Conservation (phyloP, 2,113 vertebrate genomes). For the Boleophthalmus pectinirostris region DNA sequence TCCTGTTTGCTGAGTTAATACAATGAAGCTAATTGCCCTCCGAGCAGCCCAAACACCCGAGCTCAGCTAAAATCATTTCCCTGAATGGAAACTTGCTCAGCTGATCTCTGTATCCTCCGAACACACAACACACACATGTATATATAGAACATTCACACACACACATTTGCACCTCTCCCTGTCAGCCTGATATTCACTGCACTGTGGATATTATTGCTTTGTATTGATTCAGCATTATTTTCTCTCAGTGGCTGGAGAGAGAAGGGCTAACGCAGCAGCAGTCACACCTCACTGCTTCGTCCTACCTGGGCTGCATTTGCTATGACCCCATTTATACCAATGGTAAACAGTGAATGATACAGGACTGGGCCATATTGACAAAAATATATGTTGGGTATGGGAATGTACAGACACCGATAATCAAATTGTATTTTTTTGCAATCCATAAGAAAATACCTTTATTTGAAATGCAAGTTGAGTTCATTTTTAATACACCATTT, state of each 20-base stretch:
- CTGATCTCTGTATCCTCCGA: slow-evolving; percentile 33
- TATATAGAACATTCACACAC: background rate
- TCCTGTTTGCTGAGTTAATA: slow-evolving; percentile 77
- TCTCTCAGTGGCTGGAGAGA: slow-evolving; percentile 67
- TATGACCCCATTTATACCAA: slow-evolving; percentile 33
- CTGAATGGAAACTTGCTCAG: slow-evolving; percentile 65
- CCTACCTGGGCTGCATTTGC: slow-evolving; percentile 14
- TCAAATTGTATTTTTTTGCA: background rate
- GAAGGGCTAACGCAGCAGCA: slow-evolving; percentile 71
- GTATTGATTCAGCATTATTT: slow-evolving; percentile 79
- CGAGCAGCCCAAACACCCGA: slow-evolving; percentile 68
- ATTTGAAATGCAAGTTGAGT: too few species aligned
- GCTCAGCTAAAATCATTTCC: slow-evolving; percentile 74
- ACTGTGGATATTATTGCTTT: slow-evolving; percentile 76
- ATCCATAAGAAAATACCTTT: too few species aligned
- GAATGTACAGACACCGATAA: background rate
- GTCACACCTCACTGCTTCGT: slow-evolving; percentile 62
- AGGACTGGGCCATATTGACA: background rate
- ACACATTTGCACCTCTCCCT: slow-evolving; percentile 47
- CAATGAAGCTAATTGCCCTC: slow-evolving; percentile 77
- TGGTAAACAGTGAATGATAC: slow-evolving; percentile 11
- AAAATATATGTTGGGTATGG: background rate
- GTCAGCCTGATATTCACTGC: slow-evolving; percentile 71
- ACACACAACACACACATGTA: slow-evolving; percentile 3
- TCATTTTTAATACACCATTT: too few species aligned